phyloP scores from a whole-genome alignment of 2,888 invertebrate genomes.

The Flexamia atlantica region DNA sequence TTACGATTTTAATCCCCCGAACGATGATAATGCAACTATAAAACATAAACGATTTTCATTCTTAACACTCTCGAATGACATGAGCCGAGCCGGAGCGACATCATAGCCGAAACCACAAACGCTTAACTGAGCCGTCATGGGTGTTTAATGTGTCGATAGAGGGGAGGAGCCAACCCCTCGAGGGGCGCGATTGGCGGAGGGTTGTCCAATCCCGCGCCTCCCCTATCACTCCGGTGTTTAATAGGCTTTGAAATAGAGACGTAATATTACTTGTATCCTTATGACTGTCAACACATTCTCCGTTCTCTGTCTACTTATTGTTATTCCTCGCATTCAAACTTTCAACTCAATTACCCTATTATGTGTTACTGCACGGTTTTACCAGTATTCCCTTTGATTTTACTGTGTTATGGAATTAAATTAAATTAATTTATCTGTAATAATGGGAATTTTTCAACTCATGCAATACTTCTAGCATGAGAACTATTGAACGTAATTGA shows the following conservation, averaged over 20 bases:
- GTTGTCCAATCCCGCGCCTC: background rate
- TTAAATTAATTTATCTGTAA: no score
- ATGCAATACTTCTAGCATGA: no score
- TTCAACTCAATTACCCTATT: conserved; percentile 29
- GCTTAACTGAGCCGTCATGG: background rate
- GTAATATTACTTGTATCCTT: conserved; percentile 33
- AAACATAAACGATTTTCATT: no score
- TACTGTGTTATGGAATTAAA: no score
- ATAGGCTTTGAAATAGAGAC: conserved; percentile 54
- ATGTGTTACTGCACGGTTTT: background rate
- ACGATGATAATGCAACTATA: no score
- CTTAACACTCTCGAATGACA: background rate
- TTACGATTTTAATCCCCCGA: background rate
- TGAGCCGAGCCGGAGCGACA: background rate
- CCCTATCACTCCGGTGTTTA: conserved; percentile 29
- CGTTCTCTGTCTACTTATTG: conserved; percentile 12
- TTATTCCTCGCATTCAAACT: background rate
- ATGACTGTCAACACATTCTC: conserved; percentile 26
- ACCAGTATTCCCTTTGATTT: no score
- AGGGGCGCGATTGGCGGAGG: conserved; percentile 22
- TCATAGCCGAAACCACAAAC: conserved; percentile 8
- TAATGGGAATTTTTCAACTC: no score
- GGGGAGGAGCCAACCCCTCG: background rate
- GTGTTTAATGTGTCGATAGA: background rate
- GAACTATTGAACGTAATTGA: no score